A percentile compares a stretch with the other conserved stretches of the same genome.
Evolutionary conservation across 92 coral and sea anemone species (phyloP).

Genomic region (Zoanthus sociatus): DNA sequence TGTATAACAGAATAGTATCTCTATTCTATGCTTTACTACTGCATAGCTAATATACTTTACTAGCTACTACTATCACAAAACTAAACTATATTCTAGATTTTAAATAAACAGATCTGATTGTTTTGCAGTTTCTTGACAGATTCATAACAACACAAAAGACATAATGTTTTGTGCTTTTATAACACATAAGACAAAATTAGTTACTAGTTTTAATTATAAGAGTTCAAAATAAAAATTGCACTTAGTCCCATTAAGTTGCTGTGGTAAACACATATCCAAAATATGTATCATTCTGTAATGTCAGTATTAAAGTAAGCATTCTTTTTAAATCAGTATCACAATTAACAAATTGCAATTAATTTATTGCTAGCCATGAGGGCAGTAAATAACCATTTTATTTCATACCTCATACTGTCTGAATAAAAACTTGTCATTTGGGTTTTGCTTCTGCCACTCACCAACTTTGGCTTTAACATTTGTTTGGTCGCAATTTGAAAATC

Average conservation of each 20-base stretch:
- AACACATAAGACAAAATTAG: no score
- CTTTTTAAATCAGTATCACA: background rate
- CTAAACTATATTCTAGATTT: no score
- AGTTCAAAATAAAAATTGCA: no score
- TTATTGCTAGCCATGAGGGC: background rate
- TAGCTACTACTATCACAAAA: no score
- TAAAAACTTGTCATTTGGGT: conserved; percentile 51
- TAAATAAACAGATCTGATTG: background rate
- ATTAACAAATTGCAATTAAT: background rate
- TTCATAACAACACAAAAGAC: background rate
- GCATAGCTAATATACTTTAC: no score
- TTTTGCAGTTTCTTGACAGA: background rate
- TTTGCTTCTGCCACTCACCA: conserved; percentile 45
- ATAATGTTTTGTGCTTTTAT: no score
- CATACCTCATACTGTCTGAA: conserved; percentile 49
- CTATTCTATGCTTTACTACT: no score
- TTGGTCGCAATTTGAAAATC: conserved; percentile 54
- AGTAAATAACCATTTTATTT: background rate
- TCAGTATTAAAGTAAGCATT: background rate
- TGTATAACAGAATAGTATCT: no score
- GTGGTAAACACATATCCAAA: no score
- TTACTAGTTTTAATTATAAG: no score
- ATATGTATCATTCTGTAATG: background rate
- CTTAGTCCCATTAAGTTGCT: no score
- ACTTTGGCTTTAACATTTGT: conserved; percentile 54